phyloP scores from a whole-genome alignment of 2,888 invertebrate genomes.

The Pachliopta kotzebuea region DNA sequence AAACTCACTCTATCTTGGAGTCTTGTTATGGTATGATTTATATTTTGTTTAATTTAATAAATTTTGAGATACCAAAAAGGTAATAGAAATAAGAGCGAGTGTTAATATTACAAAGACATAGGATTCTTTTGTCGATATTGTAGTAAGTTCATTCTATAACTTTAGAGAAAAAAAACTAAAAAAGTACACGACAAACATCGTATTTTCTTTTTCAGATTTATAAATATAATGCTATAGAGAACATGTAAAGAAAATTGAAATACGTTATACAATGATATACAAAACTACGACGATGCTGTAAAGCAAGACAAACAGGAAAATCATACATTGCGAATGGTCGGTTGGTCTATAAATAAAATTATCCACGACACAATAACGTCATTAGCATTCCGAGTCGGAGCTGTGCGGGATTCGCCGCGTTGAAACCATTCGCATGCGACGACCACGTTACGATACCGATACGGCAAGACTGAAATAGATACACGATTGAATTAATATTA shows the following conservation, averaged over 20 bases:
- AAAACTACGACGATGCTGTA: constrained; percentile 14
- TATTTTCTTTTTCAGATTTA: background rate
- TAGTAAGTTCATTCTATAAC: too few relatives aligned
- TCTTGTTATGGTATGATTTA: too few relatives aligned
- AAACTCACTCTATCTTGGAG: too few relatives aligned
- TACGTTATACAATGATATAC: constrained; percentile 9
- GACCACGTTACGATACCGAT: constrained; percentile 10
- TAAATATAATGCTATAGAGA: constrained; percentile 7
- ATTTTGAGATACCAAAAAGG: too few relatives aligned
- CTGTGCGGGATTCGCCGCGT: constrained; percentile 13
- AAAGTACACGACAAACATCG: background rate
- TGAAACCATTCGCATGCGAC: background rate
- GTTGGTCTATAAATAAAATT: constrained; percentile 30
- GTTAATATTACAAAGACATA: too few relatives aligned
- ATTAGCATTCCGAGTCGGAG: constrained; percentile 29
- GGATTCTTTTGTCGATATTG: too few relatives aligned
- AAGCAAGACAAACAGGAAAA: constrained; percentile 30
- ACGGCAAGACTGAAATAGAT: background rate
- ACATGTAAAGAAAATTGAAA: constrained; percentile 16
- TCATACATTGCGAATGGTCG: constrained; percentile 22
- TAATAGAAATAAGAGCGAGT: too few relatives aligned
- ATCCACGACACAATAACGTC: constrained; percentile 31
- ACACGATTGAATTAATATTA: too few relatives aligned
- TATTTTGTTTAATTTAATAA: too few relatives aligned
- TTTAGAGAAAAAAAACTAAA: too few relatives aligned